Conservation (phyloP, 1,140 invertebrate species). For the Heterodera schachtii region DNA sequence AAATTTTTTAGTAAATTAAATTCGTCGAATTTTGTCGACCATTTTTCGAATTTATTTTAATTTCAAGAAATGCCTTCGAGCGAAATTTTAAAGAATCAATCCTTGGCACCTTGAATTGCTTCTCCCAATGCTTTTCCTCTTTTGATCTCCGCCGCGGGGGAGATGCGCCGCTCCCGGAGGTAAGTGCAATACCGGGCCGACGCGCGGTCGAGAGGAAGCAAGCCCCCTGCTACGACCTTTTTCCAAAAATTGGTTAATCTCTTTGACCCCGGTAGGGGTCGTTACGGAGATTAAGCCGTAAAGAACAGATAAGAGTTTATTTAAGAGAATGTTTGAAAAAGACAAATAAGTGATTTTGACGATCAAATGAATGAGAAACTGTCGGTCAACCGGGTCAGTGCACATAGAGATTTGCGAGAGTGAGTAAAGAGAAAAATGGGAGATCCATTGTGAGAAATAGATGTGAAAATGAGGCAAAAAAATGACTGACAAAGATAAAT, state of each 20-base stretch:
- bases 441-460: not conserved
- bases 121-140: too few relatives aligned
- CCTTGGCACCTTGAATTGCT: too few relatives aligned
- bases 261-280: slow-evolving; percentile 27
- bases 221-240: slow-evolving; percentile 7
- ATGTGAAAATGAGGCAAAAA: not conserved
- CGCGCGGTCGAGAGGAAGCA: slow-evolving; percentile 7
- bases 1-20: too few relatives aligned
- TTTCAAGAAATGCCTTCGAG: too few relatives aligned
- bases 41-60: too few relatives aligned
- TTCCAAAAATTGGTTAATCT: slow-evolving; percentile 32
- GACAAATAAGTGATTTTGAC: not conserved
- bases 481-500: not conserved
- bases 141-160: too few relatives aligned
- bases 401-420: not conserved
- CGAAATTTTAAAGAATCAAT: too few relatives aligned
- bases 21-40: too few relatives aligned
- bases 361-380: too few relatives aligned
- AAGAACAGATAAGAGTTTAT: slow-evolving; percentile 25
- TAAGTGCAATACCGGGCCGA: slow-evolving; percentile 31
- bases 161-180: slow-evolving; percentile 27
- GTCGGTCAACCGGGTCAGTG: too few relatives aligned
- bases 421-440: not conserved
- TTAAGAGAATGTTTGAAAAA: not conserved
- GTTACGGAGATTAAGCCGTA: slow-evolving; percentile 32